These are phyloP conservation scores for Boloria selene DNA, from an alignment of 2,888 invertebrate genomes.

Conservation along the genomic window DNA sequence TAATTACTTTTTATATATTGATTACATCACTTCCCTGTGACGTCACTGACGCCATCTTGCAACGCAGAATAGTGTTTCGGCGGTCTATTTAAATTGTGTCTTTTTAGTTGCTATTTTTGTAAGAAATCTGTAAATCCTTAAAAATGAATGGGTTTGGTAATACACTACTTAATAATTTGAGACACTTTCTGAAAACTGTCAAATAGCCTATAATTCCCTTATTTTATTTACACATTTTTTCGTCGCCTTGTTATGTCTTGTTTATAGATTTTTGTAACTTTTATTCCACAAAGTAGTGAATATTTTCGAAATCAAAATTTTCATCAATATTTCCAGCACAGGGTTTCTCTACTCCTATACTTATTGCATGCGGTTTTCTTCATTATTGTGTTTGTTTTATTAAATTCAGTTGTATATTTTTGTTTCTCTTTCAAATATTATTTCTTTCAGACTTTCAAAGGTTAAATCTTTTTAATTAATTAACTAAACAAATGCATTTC, in stretches of 20 bases:
- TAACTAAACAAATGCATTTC: too few relatives aligned
- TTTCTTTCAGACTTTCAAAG: background rate
- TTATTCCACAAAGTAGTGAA: slow-evolving; percentile 61
- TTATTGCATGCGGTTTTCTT: slow-evolving; percentile 59
- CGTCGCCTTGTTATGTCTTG: background rate
- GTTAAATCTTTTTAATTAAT: too few relatives aligned
- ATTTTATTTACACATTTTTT: background rate
- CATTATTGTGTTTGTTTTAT: slow-evolving; percentile 3
- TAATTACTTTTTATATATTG: too few relatives aligned
- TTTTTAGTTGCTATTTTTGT: too few relatives aligned
- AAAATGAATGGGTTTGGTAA: too few relatives aligned
- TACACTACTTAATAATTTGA: too few relatives aligned
- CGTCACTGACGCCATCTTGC: too few relatives aligned
- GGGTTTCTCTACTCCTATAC: slow-evolving; percentile 51
- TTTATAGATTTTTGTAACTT: slow-evolving; percentile 12
- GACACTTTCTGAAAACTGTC: background rate
- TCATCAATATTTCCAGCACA: slow-evolving; percentile 47
- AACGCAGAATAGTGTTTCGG: too few relatives aligned
- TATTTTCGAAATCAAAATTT: slow-evolving; percentile 49
- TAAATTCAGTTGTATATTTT: slow-evolving; percentile 4
- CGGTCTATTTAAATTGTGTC: too few relatives aligned
- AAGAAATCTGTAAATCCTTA: too few relatives aligned
- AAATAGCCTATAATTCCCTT: background rate
- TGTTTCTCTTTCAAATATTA: background rate
- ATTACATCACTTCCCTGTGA: too few relatives aligned